Evolutionary conservation across 2,797 vertebrate genomes (phyloP).

Genomic region (Mionectes olivaceus): DNA sequence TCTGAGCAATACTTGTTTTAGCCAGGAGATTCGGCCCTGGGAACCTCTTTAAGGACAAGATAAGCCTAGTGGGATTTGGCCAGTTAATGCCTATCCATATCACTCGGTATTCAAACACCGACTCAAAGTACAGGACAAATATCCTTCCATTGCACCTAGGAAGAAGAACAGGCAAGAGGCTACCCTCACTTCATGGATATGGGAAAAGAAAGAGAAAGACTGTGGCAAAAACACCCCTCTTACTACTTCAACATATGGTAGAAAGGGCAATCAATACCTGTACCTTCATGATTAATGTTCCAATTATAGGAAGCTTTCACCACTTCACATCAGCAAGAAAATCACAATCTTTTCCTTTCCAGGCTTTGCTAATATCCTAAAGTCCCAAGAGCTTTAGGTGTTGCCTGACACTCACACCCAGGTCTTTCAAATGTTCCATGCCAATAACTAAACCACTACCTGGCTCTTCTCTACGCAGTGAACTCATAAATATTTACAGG

Average conservation of each 20-base stretch:
- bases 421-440: not conserved
- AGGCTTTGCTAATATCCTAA: not conserved
- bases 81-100: not conserved
- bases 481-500: not conserved
- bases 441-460: not conserved
- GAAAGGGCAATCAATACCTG: not conserved
- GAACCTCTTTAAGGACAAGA: not conserved
- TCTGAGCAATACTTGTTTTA: not conserved
- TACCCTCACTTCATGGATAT: not conserved
- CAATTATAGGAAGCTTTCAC: not conserved
- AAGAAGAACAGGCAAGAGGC: not conserved
- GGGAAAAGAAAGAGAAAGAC: not conserved
- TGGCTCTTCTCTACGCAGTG: not conserved
- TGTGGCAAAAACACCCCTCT: not conserved
- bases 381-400: not conserved
- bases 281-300: not conserved
- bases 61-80: not conserved
- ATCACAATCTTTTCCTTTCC: not conserved
- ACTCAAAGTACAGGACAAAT: not conserved
- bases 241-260: not conserved
- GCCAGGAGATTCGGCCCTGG: not conserved
- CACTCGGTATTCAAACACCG: not conserved
- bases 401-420: not conserved
- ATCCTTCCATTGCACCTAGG: not conserved
- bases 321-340: not conserved